A percentile compares a stretch with the other conserved stretches of the same genome.
Evolutionary conservation across 35 echinoderm and acorn worm genomes (phyloP).

Genomic region (Acanthaster planci): DNA sequence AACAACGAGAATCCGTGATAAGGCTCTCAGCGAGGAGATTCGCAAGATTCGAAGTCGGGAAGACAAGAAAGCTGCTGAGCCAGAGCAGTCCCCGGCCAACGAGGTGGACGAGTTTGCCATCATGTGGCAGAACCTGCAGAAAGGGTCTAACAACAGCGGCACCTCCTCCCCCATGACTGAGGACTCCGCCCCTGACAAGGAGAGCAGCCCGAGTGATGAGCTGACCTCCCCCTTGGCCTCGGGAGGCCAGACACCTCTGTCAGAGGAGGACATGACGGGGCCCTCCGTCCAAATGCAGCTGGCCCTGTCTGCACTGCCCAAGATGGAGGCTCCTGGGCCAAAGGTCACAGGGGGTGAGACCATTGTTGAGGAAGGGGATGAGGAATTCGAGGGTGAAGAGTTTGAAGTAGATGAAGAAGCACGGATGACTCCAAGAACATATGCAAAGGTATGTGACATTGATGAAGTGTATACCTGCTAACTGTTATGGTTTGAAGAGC

Average conservation of each 20-base stretch:
- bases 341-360: background rate
- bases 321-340: background rate
- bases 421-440: constrained; percentile 63
- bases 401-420: constrained; percentile 40
- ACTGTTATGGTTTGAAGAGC: too few species aligned
- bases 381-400: background rate
- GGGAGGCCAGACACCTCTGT: background rate
- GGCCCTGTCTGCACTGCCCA: background rate
- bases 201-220: constrained; percentile 25
- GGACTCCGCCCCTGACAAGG: background rate
- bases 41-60: background rate
- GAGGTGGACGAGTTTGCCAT: constrained; percentile 41
- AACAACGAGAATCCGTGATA: too few species aligned
- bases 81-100: background rate
- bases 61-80: background rate
- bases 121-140: constrained; percentile 34
- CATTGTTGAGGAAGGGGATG: background rate
- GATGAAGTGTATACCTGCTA: too few species aligned
- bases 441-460: constrained; percentile 50
- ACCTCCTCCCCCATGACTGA: background rate
- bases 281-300: background rate
- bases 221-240: constrained; percentile 24
- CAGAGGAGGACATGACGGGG: background rate
- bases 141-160: background rate
- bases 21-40: background rate